Conservation (phyloP, 2,888 invertebrate species). For the Hedychridium roseum region DNA sequence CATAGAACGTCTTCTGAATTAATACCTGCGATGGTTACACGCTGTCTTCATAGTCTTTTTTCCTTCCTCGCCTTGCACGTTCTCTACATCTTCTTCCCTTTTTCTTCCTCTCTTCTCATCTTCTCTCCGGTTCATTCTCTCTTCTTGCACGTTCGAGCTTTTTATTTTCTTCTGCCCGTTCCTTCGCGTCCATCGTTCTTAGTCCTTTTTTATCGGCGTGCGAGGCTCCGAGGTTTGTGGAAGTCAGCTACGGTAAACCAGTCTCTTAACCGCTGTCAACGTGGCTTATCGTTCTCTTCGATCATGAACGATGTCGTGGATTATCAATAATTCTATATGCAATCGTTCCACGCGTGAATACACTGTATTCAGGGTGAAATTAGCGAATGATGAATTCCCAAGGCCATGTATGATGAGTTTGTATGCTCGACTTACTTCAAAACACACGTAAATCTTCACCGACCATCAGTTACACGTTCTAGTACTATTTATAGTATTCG, state of each 20-base stretch:
- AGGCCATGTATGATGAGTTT: too few species aligned
- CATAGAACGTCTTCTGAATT: slow-evolving; percentile 47
- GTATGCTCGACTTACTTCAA: too few species aligned
- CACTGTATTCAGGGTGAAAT: neutral
- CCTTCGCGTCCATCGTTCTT: slow-evolving; percentile 6
- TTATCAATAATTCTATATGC: slow-evolving; percentile 26
- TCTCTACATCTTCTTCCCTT: too few species aligned
- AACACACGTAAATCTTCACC: too few species aligned
- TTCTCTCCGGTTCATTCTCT: slow-evolving; percentile 3
- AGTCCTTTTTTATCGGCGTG: slow-evolving; percentile 3
- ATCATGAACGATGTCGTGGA: slow-evolving; percentile 14
- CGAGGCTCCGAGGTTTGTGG: slow-evolving; percentile 6
- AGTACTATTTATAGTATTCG: too few species aligned
- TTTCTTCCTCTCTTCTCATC: slow-evolving; percentile 5
- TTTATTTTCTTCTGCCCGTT: neutral
- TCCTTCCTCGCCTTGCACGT: too few species aligned
- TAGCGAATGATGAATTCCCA: neutral
- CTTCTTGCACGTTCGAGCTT: too few species aligned
- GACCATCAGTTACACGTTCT: too few species aligned
- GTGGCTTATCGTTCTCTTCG: slow-evolving; percentile 9
- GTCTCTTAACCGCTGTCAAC: slow-evolving; percentile 15
- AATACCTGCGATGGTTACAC: slow-evolving; percentile 50
- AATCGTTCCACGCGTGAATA: too few species aligned
- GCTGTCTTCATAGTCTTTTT: too few species aligned
- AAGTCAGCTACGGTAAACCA: slow-evolving; percentile 16